These are phyloP conservation scores for Cyanoramphus novaezelandiae DNA, from an alignment of 2,113 vertebrate species.

Conservation along the genomic window DNA sequence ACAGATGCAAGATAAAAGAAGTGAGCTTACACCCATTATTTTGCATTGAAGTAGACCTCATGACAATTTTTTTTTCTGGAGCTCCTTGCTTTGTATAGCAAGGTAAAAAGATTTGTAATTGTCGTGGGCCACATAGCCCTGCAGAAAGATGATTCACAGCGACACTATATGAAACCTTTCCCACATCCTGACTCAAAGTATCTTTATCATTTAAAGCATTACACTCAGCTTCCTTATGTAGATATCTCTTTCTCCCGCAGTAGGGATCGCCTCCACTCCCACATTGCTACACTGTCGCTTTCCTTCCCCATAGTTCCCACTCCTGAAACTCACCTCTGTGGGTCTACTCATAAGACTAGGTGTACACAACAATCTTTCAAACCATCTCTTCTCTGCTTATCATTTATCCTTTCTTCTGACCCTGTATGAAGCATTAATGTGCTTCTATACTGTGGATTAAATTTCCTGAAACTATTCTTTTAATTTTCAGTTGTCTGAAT, in stretches of 20 bases:
- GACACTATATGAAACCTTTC: background rate
- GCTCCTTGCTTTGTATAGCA: background rate
- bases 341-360: background rate
- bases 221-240: background rate
- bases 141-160: background rate
- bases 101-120: background rate
- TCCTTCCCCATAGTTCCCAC: fast-evolving
- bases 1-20: background rate
- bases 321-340: background rate
- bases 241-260: background rate
- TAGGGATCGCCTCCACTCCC: fast-evolving
- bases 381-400: background rate
- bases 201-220: background rate
- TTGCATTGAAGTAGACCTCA: background rate
- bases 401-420: background rate
- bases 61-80: background rate
- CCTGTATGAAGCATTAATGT: background rate
- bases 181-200: background rate
- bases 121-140: background rate
- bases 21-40: background rate
- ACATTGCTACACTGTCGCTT: background rate
- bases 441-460: background rate
- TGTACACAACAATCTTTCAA: background rate
- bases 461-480: background rate
- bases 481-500: background rate